phyloP scores from a whole-genome alignment of 2,113 vertebrate genomes.

The Alces alces region DNA sequence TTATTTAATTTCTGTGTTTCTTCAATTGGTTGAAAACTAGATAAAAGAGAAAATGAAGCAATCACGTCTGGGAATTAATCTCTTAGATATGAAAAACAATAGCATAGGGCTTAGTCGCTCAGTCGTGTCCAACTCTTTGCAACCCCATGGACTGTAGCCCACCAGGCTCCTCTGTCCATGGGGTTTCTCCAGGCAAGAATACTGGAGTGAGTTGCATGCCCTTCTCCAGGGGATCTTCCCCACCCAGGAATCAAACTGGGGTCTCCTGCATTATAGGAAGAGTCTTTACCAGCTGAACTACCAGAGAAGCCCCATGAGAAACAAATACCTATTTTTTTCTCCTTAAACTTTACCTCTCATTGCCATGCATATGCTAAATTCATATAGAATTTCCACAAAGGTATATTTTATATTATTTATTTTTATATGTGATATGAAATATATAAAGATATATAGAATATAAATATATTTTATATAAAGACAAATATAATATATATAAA shows the following conservation, averaged over 20 bases:
- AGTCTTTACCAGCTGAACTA: neutral
- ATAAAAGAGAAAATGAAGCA: neutral
- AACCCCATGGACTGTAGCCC: neutral
- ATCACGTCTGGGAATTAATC: neutral
- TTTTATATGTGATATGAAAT: neutral
- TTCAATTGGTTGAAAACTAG: neutral
- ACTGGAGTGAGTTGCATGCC: neutral
- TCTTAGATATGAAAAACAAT: neutral
- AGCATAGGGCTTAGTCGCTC: neutral
- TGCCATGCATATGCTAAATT: neutral
- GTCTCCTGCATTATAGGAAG: neutral
- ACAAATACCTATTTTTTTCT: neutral
- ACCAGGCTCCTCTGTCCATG: neutral
- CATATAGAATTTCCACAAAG: neutral
- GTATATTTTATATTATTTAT: neutral
- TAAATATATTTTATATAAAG: neutral
- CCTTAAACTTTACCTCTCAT: neutral
- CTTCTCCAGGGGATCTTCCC: neutral
- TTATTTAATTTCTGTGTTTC: neutral
- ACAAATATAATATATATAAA: neutral
- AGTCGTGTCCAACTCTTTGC: rapidly evolving
- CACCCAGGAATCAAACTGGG: neutral
- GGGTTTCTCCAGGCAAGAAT: neutral
- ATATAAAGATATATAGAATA: neutral
- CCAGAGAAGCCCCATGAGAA: neutral